Conservation (phyloP, 92 coral and sea anemone genomes). For the Chrysogorgia sp. region DNA sequence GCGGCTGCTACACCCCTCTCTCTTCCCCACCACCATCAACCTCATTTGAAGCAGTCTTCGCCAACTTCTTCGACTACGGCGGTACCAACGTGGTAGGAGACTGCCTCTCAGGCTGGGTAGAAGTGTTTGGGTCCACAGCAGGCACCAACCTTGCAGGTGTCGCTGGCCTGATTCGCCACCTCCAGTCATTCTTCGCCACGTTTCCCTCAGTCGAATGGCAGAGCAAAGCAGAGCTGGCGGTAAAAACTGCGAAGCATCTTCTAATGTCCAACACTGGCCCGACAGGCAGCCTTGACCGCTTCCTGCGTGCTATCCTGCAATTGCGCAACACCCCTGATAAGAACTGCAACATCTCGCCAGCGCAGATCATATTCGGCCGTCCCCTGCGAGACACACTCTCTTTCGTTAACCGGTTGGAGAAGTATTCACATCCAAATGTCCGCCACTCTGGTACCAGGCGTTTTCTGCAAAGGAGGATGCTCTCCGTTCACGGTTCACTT, state of each 20-base stretch:
- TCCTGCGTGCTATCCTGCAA: conserved; percentile 64
- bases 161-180: conserved; percentile 35
- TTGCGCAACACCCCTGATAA: conserved; percentile 64
- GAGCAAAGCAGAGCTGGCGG: conserved; percentile 58
- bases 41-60: not conserved
- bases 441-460: conserved; percentile 65
- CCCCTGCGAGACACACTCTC: conserved; percentile 53
- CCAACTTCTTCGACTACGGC: conserved; percentile 9
- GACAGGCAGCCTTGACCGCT: conserved; percentile 48
- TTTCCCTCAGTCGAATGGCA: no score
- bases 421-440: conserved; percentile 55
- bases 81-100: conserved; percentile 40
- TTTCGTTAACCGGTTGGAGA: no score
- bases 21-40: not conserved
- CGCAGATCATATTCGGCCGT: conserved; percentile 54
- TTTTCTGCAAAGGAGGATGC: conserved; percentile 66
- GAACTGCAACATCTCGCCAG: conserved; percentile 61
- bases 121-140: conserved; percentile 34
- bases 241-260: conserved; percentile 50
- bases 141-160: conserved; percentile 26
- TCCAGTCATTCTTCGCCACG: conserved; percentile 46
- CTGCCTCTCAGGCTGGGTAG: conserved; percentile 51
- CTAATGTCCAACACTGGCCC: conserved; percentile 47
- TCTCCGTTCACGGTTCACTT: conserved; percentile 56
- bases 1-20: conserved; percentile 15